phyloP scores from a whole-genome alignment of 2,113 vertebrate species.

The Zosterops borbonicus region DNA sequence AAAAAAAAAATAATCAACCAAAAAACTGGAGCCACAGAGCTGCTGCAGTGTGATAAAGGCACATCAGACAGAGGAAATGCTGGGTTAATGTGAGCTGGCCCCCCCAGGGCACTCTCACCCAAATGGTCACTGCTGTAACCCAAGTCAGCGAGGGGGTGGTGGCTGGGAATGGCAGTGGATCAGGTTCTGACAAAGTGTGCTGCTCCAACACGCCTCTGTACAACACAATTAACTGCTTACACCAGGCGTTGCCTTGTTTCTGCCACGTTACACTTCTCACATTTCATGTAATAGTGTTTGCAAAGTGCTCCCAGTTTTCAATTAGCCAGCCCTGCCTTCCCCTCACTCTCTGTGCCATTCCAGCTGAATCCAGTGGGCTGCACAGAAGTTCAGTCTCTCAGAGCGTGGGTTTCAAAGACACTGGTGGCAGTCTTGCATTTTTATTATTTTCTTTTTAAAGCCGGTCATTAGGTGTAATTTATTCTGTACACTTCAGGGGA shows the following conservation, averaged over 20 bases:
- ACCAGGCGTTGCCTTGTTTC: constrained; percentile 83
- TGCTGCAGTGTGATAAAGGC: constrained; percentile 17
- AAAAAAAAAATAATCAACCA: not conserved
- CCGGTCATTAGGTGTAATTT: not conserved
- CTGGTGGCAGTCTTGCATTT: not conserved
- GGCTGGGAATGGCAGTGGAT: constrained; percentile 73
- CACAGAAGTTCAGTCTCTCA: not conserved
- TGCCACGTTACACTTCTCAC: constrained; percentile 82
- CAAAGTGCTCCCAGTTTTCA: constrained; percentile 89
- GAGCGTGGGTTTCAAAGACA: not conserved
- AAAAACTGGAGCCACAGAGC: not conserved
- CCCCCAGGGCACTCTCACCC: not conserved
- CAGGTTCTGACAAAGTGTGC: constrained; percentile 71
- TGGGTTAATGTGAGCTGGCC: constrained; percentile 30
- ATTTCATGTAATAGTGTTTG: constrained; percentile 88
- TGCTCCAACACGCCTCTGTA: constrained; percentile 74
- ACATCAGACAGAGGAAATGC: not conserved
- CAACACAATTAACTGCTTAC: constrained; percentile 85
- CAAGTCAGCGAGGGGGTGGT: constrained; percentile 35
- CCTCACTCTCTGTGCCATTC: constrained; percentile 55
- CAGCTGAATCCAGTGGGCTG: constrained; percentile 31
- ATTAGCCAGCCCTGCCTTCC: constrained; percentile 78
- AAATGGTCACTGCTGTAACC: constrained; percentile 25
- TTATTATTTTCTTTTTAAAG: not conserved
- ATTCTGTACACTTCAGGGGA: not conserved